Percentiles rank a stretch among this genome's conserved stretches.
Evolutionary conservation across 2,888 invertebrate genomes (phyloP).

Genomic region (Cinara cedri): DNA sequence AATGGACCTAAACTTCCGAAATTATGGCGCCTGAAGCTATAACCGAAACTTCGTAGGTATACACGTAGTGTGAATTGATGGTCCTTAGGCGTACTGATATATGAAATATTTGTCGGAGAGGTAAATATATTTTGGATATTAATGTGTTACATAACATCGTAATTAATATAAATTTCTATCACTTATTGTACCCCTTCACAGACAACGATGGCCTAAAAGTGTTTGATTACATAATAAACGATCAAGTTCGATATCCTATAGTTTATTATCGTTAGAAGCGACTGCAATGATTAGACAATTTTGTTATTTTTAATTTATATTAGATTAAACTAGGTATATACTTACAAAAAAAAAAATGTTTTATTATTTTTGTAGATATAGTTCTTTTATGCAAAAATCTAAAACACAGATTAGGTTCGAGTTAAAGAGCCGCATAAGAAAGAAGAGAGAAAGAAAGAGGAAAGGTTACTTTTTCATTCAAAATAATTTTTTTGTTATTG

Average conservation of each 20-base stretch:
- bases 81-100: conserved; percentile 98
- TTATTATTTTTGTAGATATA: conserved; percentile 62
- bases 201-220: conserved; percentile 99
- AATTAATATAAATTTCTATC: conserved; percentile 6
- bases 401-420: conserved; percentile 94
- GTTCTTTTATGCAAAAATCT: conserved; percentile 96
- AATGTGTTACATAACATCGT: not conserved
- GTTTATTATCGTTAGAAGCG: conserved; percentile 95
- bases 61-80: conserved; percentile 99
- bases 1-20: conserved; percentile 94
- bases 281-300: conserved; percentile 99
- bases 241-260: conserved; percentile 98
- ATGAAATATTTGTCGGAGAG: conserved; percentile 99
- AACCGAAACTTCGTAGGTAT: conserved; percentile 96
- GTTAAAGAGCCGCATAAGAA: conserved; percentile 99
- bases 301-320: conserved; percentile 59
- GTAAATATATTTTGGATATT: conserved; percentile 65
- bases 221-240: conserved; percentile 99
- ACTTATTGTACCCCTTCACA: conserved; percentile 88
- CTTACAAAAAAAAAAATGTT: conserved; percentile 13
- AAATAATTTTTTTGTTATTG: too few relatives aligned
- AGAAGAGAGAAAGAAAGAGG: conserved; percentile 78
- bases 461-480: not conserved
- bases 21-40: conserved; percentile 98
- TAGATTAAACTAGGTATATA: not conserved